These are phyloP conservation scores for Seladonia tumulorum DNA, from an alignment of 2,888 invertebrate species.

Conservation along the genomic window DNA sequence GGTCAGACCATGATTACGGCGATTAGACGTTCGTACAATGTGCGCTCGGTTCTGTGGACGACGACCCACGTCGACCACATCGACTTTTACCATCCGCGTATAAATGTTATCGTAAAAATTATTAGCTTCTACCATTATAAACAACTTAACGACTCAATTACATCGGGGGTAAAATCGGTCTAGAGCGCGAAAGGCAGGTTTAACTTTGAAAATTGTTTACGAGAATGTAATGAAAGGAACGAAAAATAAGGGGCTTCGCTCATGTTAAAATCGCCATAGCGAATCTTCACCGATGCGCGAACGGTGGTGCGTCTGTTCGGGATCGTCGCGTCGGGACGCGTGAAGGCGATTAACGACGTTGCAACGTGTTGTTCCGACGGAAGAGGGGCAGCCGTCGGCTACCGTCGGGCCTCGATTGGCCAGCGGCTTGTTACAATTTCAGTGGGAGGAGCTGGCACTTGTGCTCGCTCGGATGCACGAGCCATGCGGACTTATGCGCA, in stretches of 20 bases:
- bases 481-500: constrained; percentile 43
- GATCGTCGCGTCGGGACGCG: constrained; percentile 4
- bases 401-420: constrained; percentile 72
- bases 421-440: constrained; percentile 69
- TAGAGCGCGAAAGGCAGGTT: too few relatives aligned
- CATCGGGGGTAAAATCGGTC: too few relatives aligned
- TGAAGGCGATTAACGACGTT: constrained; percentile 31
- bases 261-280: background rate
- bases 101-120: too few relatives aligned
- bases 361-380: constrained; percentile 40
- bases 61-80: too few relatives aligned
- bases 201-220: too few relatives aligned
- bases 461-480: constrained; percentile 25
- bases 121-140: too few relatives aligned
- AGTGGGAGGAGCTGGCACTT: constrained; percentile 77
- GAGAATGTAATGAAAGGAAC: too few relatives aligned
- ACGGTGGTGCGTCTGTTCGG: background rate
- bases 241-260: too few relatives aligned
- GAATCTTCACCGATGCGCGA: constrained; percentile 22
- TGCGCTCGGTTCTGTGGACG: background rate
- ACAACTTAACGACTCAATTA: too few relatives aligned
- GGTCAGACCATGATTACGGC: background rate
- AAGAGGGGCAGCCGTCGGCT: constrained; percentile 49
- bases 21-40: background rate
- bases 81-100: too few relatives aligned